Conservation (phyloP, 2,113 vertebrate species). For the Mellivora capensis region DNA sequence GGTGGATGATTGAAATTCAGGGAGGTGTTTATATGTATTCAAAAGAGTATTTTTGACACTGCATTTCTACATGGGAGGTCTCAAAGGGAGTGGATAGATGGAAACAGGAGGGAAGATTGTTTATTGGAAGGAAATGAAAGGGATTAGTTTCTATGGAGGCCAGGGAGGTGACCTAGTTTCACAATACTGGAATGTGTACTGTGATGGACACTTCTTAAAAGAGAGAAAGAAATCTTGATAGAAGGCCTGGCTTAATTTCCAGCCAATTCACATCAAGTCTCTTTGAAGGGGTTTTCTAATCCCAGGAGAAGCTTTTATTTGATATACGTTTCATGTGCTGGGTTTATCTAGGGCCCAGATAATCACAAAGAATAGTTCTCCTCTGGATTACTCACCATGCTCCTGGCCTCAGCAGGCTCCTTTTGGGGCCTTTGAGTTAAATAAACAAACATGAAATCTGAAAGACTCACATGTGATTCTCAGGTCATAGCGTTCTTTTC, state of each 20-base stretch:
- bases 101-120: constrained; percentile 32
- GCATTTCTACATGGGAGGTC: constrained; percentile 44
- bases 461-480: background rate
- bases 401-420: constrained; percentile 23
- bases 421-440: constrained; percentile 3
- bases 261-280: constrained; percentile 57
- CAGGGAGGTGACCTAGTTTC: constrained; percentile 72
- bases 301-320: constrained; percentile 57
- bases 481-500: background rate
- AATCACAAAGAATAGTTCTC: background rate
- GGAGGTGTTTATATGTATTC: constrained; percentile 48
- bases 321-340: constrained; percentile 67
- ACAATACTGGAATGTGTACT: constrained; percentile 16
- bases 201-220: constrained; percentile 52
- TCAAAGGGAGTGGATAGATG: constrained; percentile 34
- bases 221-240: constrained; percentile 6
- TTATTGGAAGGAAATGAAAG: constrained; percentile 49
- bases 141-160: constrained; percentile 60
- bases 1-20: constrained; percentile 53
- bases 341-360: constrained; percentile 38
- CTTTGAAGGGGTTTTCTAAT: constrained; percentile 66
- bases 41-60: constrained; percentile 48
- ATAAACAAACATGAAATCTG: constrained; percentile 50
- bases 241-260: constrained; percentile 38
- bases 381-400: constrained; percentile 60